Conservation (phyloP, 2,797 vertebrate species). For the Chloroceryle amazona region DNA sequence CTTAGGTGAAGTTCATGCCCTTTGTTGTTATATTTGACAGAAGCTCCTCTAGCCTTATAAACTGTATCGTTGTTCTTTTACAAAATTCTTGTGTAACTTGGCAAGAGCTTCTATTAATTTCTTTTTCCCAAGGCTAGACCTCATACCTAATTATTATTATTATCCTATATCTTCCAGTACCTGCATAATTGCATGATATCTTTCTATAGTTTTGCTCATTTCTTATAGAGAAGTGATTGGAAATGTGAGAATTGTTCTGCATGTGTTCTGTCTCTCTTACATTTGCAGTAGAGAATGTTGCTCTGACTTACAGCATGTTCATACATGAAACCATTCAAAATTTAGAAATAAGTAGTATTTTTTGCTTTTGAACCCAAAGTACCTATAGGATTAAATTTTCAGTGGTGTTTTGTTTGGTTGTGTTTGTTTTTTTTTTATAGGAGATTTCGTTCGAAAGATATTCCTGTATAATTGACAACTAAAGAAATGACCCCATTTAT, state of each 20-base stretch:
- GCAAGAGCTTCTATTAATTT: background rate
- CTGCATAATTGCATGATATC: background rate
- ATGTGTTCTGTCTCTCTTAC: background rate
- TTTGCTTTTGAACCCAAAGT: background rate
- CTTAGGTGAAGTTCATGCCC: slow-evolving; percentile 40
- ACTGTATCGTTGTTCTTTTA: background rate
- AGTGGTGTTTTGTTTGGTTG: too few relatives aligned
- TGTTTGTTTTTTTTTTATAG: background rate
- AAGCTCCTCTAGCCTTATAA: background rate
- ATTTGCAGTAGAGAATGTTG: background rate
- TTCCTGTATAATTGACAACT: background rate
- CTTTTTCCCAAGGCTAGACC: background rate
- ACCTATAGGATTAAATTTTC: background rate
- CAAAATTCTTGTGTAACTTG: background rate
- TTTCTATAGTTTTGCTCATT: background rate
- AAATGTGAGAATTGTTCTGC: background rate
- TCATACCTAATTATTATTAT: background rate
- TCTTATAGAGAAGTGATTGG: background rate
- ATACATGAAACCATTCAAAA: background rate
- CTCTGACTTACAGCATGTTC: background rate
- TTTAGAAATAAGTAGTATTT: background rate
- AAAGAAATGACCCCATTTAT: background rate
- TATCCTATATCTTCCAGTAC: background rate
- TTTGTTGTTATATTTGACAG: slow-evolving; percentile 29
- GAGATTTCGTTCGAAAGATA: background rate